Evolutionary conservation across 2,113 vertebrate species (phyloP).

Genomic region (Pseudonaja textilis): DNA sequence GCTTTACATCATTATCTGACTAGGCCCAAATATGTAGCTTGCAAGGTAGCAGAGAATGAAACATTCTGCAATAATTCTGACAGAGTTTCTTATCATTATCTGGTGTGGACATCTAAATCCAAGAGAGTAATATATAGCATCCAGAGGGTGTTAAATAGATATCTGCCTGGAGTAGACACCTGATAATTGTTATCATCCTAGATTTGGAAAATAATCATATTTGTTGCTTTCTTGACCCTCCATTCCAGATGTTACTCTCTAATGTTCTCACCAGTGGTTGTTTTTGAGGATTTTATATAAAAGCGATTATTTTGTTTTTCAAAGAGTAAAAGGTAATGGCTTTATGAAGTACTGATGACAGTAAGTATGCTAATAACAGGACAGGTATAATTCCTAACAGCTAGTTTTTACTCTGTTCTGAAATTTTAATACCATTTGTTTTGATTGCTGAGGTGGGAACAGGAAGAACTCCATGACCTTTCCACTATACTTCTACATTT

Average conservation of each 20-base stretch:
- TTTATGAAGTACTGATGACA: background rate
- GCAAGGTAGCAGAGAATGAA: background rate
- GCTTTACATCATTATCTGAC: background rate
- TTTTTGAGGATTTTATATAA: background rate
- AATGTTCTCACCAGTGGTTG: conserved; percentile 10
- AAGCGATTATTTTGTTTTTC: conserved; percentile 8
- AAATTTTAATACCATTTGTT: background rate
- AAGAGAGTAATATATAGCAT: background rate
- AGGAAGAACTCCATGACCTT: no score
- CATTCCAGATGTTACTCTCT: background rate
- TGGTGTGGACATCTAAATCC: background rate
- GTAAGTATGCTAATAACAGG: background rate
- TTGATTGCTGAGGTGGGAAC: background rate
- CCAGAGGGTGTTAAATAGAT: background rate
- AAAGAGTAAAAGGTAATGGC: conserved; percentile 7
- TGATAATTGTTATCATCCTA: conserved; percentile 6
- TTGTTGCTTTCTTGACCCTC: background rate
- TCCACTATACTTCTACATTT: conserved; percentile 1
- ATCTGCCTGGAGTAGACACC: background rate
- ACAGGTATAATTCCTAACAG: background rate
- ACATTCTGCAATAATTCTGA: background rate
- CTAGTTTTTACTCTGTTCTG: conserved; percentile 14
- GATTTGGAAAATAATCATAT: background rate
- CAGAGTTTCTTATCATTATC: background rate
- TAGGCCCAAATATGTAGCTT: background rate